These are phyloP conservation scores for Halcyon smyrnensis DNA, from an alignment of 2,797 vertebrate genomes.

Conservation along the genomic window DNA sequence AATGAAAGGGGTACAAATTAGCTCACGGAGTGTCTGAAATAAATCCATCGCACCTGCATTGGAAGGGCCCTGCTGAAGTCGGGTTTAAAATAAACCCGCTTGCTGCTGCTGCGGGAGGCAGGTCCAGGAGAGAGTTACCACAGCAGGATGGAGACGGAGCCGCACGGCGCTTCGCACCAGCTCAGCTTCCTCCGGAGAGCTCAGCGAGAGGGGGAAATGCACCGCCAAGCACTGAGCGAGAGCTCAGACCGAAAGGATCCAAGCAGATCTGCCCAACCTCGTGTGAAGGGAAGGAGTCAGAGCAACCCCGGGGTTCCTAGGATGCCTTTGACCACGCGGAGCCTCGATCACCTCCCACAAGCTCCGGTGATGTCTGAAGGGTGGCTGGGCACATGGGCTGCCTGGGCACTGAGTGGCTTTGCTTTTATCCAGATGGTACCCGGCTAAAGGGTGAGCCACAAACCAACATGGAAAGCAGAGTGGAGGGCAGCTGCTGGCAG, in stretches of 20 bases:
- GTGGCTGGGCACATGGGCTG: not conserved
- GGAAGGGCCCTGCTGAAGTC: not conserved
- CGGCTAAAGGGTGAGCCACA: rapidly evolving
- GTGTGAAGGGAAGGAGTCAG: rapidly evolving
- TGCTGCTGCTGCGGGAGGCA: not conserved
- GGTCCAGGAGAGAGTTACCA: not conserved
- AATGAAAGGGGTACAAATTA: not conserved
- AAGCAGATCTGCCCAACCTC: not conserved
- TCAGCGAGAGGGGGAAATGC: not conserved
- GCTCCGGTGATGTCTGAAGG: rapidly evolving
- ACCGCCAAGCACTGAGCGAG: not conserved
- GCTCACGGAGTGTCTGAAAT: not conserved
- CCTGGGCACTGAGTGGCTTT: rapidly evolving
- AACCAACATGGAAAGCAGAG: not conserved
- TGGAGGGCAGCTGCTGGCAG: not conserved
- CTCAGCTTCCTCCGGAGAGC: not conserved
- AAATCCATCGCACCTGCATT: constrained; percentile 46
- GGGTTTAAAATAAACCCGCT: constrained; percentile 26
- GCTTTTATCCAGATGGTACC: not conserved
- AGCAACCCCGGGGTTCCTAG: not conserved
- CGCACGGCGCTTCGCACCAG: not conserved
- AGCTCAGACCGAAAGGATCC: not conserved
- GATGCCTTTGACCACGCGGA: not conserved
- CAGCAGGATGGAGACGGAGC: not conserved
- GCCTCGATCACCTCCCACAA: rapidly evolving